Percentiles rank a stretch among this genome's conserved stretches.
Evolutionary conservation across 1,140 invertebrate genomes (phyloP).

Genomic region (Brachionus paranguensis): DNA sequence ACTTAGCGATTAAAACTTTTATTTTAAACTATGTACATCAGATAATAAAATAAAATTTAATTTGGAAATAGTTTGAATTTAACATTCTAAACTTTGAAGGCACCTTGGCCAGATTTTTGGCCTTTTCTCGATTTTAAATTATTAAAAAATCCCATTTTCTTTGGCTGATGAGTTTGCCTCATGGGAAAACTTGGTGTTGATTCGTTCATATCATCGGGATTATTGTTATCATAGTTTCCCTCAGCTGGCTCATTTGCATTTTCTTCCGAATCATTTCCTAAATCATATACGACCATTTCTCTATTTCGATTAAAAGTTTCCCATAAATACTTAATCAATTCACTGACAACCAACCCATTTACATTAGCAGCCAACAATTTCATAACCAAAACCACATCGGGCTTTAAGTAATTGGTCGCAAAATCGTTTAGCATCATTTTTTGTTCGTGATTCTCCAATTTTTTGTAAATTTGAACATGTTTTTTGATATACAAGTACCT

Average conservation of each 20-base stretch:
- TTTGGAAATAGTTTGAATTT: neutral
- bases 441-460: slow-evolving; percentile 17
- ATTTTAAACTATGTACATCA: neutral
- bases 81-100: neutral
- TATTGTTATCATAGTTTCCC: neutral
- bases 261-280: neutral
- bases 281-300: neutral
- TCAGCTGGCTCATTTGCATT: neutral
- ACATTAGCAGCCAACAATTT: slow-evolving; percentile 58
- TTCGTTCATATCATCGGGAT: neutral
- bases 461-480: slow-evolving; percentile 23
- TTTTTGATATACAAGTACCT: slow-evolving; percentile 4
- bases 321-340: slow-evolving; percentile 58
- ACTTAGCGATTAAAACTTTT: neutral
- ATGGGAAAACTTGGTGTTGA: slow-evolving; percentile 16
- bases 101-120: neutral
- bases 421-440: slow-evolving; percentile 45
- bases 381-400: slow-evolving; percentile 58
- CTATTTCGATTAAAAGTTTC: slow-evolving; percentile 8
- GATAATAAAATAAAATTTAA: neutral
- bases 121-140: slow-evolving; percentile 4
- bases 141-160: neutral
- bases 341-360: slow-evolving; percentile 58
- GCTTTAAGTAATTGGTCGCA: slow-evolving; percentile 58
- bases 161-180: neutral